Evolutionary conservation across 2,888 invertebrate genomes (phyloP).

Genomic region (Tolmerus cingulatus): DNA sequence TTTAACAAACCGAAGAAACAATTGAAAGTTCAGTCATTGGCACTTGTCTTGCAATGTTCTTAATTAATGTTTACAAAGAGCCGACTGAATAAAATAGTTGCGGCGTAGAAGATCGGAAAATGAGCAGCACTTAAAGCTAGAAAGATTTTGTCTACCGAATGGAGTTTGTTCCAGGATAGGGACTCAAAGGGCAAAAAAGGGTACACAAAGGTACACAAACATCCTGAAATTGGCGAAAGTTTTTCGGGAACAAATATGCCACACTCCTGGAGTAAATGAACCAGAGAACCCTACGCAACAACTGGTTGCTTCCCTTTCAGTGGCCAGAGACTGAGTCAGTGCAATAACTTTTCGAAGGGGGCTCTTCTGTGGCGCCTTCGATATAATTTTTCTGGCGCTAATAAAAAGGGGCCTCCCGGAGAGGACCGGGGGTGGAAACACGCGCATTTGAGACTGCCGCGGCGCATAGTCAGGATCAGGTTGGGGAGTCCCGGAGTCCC

Average conservation of each 20-base stretch:
- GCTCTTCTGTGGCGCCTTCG: background rate
- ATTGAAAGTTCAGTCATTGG: background rate
- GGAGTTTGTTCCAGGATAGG: background rate
- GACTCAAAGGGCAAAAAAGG: background rate
- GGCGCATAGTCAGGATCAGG: constrained; percentile 3
- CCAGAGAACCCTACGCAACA: background rate
- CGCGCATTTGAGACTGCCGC: background rate
- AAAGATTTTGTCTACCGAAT: background rate
- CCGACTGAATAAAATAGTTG: background rate
- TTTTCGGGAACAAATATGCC: background rate
- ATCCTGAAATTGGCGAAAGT: background rate
- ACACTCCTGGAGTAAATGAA: background rate
- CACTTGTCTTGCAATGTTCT: background rate
- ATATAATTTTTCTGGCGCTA: background rate
- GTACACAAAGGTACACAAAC: background rate
- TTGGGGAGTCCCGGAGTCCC: background rate
- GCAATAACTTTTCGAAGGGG: background rate
- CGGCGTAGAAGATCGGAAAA: background rate
- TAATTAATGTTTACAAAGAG: background rate
- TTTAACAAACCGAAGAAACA: background rate
- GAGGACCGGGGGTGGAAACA: background rate
- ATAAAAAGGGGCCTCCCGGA: background rate
- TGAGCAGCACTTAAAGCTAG: background rate
- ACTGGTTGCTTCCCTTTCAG: background rate
- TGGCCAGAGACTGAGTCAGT: background rate